Conservation (phyloP, 2,888 invertebrate species). For the Aplocera efformata region DNA sequence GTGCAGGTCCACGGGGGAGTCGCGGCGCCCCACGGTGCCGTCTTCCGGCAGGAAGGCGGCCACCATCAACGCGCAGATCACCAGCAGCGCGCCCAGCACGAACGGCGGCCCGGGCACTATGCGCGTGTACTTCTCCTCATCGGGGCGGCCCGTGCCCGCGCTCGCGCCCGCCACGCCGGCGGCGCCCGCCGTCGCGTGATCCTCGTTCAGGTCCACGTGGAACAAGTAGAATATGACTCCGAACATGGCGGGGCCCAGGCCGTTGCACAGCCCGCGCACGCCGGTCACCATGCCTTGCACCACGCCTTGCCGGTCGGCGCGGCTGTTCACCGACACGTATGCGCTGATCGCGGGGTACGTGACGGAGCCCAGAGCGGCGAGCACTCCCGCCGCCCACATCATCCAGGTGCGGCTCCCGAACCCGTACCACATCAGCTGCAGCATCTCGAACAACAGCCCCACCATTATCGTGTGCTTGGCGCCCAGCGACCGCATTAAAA, state of each 20-base stretch:
- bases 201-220: conserved; percentile 97
- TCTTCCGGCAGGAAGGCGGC: conserved; percentile 92
- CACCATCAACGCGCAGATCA: conserved; percentile 96
- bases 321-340: conserved; percentile 98
- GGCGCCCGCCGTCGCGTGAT: conserved; percentile 60
- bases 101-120: conserved; percentile 98
- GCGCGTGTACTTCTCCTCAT: conserved; percentile 81
- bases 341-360: conserved; percentile 99
- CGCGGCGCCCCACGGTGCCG: conserved; percentile 55
- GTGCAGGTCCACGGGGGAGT: conserved; percentile 86
- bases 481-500: conserved; percentile 91
- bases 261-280: conserved; percentile 98
- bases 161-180: background rate
- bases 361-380: conserved; percentile 97
- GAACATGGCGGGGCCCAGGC: conserved; percentile 98
- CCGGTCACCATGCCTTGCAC: conserved; percentile 99
- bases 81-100: conserved; percentile 97
- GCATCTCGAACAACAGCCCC: conserved; percentile 96
- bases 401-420: conserved; percentile 98
- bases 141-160: conserved; percentile 45
- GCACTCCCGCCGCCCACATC: conserved; percentile 99
- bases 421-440: conserved; percentile 98
- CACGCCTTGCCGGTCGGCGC: conserved; percentile 97
- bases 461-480: conserved; percentile 98
- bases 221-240: conserved; percentile 99